A percentile compares a stretch with the other conserved stretches of the same genome.
phyloP scores from a whole-genome alignment of 2,888 invertebrate genomes.

The Athrips mouffetella region DNA sequence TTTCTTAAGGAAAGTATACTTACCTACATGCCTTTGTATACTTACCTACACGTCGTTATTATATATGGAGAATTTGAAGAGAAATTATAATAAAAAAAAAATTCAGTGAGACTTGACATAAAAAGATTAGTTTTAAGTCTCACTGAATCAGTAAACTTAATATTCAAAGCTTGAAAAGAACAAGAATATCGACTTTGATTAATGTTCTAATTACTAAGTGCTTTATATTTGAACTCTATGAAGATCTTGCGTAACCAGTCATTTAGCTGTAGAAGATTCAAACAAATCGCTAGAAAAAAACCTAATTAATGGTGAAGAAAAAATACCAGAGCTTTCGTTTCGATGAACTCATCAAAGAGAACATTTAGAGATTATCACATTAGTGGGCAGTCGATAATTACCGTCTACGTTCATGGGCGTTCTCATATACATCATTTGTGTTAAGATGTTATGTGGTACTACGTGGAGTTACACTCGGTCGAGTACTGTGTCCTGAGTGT shows the following conservation, averaged over 20 bases:
- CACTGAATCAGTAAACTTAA: too few species aligned
- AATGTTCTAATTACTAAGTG: not conserved
- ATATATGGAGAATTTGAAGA: too few species aligned
- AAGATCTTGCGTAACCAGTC: conserved; percentile 7
- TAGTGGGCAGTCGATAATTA: conserved; percentile 67
- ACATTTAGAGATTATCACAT: conserved; percentile 66
- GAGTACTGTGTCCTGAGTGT: too few species aligned
- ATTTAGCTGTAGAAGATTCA: conserved; percentile 12
- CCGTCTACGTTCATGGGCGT: conserved; percentile 63
- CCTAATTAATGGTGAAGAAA: conserved; percentile 50
- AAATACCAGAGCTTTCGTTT: conserved; percentile 32
- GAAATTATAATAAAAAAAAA: too few species aligned
- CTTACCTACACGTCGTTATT: too few species aligned
- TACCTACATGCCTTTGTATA: too few species aligned
- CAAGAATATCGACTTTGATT: too few species aligned
- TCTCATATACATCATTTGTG: conserved; percentile 70
- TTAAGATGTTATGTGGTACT: conserved; percentile 69
- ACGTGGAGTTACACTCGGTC: too few species aligned
- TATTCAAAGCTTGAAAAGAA: too few species aligned
- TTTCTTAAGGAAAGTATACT: too few species aligned
- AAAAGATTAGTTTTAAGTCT: too few species aligned
- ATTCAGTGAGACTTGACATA: too few species aligned
- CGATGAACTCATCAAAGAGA: conserved; percentile 71
- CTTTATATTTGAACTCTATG: not conserved
- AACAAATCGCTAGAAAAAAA: conserved; percentile 39